phyloP scores from a whole-genome alignment of 2,888 invertebrate genomes.

The Caenorhabditis angaria region DNA sequence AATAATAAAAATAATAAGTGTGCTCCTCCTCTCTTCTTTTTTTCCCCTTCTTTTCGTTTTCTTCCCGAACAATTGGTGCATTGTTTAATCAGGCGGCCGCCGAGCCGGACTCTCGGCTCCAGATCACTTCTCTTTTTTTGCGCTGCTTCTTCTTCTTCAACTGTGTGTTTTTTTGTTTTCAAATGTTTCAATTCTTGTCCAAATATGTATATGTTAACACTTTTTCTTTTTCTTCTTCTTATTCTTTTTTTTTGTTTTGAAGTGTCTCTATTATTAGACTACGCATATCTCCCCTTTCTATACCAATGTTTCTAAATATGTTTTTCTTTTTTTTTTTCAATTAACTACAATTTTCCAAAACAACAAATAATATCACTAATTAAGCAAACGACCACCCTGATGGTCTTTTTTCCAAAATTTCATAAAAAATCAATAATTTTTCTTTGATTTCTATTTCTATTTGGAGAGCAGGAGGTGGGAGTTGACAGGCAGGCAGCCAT shows the following conservation, averaged over 20 bases:
- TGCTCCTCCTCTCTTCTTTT: slow-evolving; percentile 28
- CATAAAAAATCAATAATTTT: no score
- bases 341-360: slow-evolving; percentile 5
- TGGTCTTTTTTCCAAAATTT: no score
- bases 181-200: slow-evolving; percentile 36
- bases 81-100: slow-evolving; percentile 47
- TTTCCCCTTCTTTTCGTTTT: slow-evolving; percentile 29
- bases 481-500: slow-evolving; percentile 12
- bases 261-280: neutral
- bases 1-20: slow-evolving; percentile 30
- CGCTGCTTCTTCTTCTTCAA: no score
- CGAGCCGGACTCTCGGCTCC: slow-evolving; percentile 21
- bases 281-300: neutral
- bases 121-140: slow-evolving; percentile 12
- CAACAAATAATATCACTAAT: slow-evolving; percentile 1
- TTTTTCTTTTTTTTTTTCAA: neutral
- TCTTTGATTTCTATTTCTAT: no score
- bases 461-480: slow-evolving; percentile 15
- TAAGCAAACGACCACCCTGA: neutral
- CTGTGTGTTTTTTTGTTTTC: slow-evolving; percentile 15
- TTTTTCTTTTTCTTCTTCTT: neutral
- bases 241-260: neutral
- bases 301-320: neutral
- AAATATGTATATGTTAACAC: slow-evolving; percentile 32
- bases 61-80: slow-evolving; percentile 13